Percentiles rank a stretch among this genome's conserved stretches.
phyloP scores from a whole-genome alignment of 2,113 vertebrate species.

The Nyctibius bracteatus region DNA sequence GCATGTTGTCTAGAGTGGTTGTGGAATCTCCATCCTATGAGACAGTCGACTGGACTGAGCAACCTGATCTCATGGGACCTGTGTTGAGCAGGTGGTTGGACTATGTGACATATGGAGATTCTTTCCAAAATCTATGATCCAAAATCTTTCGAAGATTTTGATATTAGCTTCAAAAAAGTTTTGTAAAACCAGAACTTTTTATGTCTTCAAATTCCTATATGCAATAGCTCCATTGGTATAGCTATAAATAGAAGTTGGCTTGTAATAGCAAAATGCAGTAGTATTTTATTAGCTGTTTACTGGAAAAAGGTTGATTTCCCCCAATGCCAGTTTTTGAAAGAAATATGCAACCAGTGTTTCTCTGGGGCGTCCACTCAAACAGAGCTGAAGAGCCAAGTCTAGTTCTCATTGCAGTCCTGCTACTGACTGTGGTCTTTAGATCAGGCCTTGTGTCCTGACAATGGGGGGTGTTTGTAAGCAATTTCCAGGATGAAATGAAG shows the following conservation, averaged over 20 bases:
- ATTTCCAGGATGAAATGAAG: not conserved
- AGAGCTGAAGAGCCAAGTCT: not conserved
- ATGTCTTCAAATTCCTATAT: not conserved
- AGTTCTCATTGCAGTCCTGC: not conserved
- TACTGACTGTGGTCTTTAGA: not conserved
- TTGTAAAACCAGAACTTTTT: not conserved
- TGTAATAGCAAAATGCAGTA: not conserved
- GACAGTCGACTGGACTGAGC: not conserved
- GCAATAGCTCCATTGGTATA: not conserved
- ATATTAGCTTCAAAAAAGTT: not conserved
- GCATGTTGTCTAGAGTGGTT: not conserved
- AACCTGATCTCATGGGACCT: not conserved
- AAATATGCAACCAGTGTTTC: not conserved
- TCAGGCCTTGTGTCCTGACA: not conserved
- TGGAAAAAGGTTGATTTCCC: not conserved
- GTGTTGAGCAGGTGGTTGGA: not conserved
- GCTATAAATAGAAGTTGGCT: not conserved
- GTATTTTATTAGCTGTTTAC: not conserved
- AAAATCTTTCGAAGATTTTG: not conserved
- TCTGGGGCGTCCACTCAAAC: not conserved
- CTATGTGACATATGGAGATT: not conserved
- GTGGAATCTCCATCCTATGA: not conserved
- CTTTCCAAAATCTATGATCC: not conserved
- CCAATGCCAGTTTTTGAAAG: not conserved
- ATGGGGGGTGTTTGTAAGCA: not conserved